phyloP scores from a whole-genome alignment of 1,140 invertebrate species.

The Heliconius himera region DNA sequence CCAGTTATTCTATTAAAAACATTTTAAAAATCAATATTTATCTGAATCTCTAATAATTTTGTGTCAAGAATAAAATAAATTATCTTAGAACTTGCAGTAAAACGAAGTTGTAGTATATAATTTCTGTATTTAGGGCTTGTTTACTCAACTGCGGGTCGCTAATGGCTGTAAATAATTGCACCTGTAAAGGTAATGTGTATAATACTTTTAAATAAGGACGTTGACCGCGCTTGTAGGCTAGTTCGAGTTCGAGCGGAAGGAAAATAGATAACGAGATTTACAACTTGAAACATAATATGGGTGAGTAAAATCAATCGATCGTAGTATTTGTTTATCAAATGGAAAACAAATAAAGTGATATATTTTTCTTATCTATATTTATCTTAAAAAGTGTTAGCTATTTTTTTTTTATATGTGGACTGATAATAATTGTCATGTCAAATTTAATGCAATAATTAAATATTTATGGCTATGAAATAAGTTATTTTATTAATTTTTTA shows the following conservation, averaged over 20 bases:
- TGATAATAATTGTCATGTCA: background rate
- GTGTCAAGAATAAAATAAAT: background rate
- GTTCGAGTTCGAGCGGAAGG: slow-evolving; percentile 36
- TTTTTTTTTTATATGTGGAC: too few species aligned
- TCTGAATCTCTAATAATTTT: background rate
- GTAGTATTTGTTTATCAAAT: slow-evolving; percentile 4
- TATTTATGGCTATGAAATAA: background rate
- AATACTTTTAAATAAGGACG: slow-evolving; percentile 40
- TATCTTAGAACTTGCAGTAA: background rate
- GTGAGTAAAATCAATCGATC: slow-evolving; percentile 18
- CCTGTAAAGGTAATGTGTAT: slow-evolving; percentile 25
- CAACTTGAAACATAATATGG: slow-evolving; percentile 30
- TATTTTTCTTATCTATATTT: background rate
- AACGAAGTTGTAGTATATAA: background rate
- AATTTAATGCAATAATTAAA: background rate
- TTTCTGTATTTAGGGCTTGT: slow-evolving; percentile 15
- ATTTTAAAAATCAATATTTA: background rate
- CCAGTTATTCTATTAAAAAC: too few species aligned
- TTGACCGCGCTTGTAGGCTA: slow-evolving; percentile 35
- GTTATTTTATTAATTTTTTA: background rate
- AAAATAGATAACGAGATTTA: slow-evolving; percentile 42
- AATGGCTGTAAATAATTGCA: slow-evolving; percentile 14
- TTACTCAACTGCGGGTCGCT: slow-evolving; percentile 13
- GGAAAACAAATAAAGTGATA: background rate
- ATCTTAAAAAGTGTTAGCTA: too few species aligned